Percentiles rank a stretch among this genome's conserved stretches.
Evolutionary conservation across 1,140 invertebrate genomes (phyloP).

Genomic region (Drosophila santomea): DNA sequence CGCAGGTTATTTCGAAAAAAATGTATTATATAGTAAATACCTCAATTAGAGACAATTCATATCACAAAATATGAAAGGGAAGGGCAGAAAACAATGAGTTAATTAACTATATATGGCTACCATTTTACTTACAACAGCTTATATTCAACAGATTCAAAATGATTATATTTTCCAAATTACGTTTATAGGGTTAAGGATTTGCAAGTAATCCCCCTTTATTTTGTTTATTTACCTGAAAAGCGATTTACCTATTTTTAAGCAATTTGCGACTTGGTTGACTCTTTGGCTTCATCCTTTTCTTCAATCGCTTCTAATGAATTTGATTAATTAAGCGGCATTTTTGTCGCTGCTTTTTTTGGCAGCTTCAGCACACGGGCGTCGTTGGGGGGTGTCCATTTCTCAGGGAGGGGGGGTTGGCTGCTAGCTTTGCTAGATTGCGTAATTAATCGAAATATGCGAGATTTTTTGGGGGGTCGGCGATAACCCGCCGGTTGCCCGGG

Average conservation of each 20-base stretch:
- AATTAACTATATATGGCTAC: too few relatives aligned
- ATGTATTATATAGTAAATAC: neutral
- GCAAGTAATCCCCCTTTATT: neutral
- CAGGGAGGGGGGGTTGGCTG: too few relatives aligned
- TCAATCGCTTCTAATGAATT: constrained; percentile 64
- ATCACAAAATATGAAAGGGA: too few relatives aligned
- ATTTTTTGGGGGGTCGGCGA: constrained; percentile 3
- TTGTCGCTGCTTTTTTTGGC: constrained; percentile 49
- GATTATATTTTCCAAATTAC: neutral
- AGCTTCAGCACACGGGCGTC: constrained; percentile 3
- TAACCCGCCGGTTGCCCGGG: constrained; percentile 51
- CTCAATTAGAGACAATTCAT: neutral
- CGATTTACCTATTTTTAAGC: neutral
- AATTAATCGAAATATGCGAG: constrained; percentile 78
- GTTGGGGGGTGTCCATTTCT: neutral
- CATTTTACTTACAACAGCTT: too few relatives aligned
- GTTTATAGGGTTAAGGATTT: neutral
- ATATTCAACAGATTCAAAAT: neutral
- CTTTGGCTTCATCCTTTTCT: constrained; percentile 8
- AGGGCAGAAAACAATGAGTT: too few relatives aligned
- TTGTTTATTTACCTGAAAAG: constrained; percentile 2
- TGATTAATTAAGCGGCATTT: constrained; percentile 75
- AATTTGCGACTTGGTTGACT: neutral
- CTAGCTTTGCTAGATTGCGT: constrained; percentile 3
- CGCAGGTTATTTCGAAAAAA: neutral